These are phyloP conservation scores for Morone chrysops DNA, from an alignment of 2,113 vertebrate species.

Conservation along the genomic window DNA sequence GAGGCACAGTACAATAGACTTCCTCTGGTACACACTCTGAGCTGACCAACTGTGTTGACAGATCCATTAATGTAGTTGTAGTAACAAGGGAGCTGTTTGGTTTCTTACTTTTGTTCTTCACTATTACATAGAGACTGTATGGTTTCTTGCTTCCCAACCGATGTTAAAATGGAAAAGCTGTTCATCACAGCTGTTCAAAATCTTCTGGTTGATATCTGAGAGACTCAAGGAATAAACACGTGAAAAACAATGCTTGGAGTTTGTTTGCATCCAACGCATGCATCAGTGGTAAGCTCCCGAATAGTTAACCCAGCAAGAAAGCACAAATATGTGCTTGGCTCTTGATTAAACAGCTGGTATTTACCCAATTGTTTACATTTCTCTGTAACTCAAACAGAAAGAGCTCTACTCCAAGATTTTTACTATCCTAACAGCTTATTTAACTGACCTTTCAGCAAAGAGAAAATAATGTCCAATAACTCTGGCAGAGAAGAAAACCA, in stretches of 20 bases:
- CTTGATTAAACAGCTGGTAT: constrained; percentile 14
- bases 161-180: not conserved
- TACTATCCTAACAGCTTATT: not conserved
- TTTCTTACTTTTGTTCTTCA: constrained; percentile 11
- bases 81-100: not conserved
- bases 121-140: not conserved
- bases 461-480: constrained; percentile 7
- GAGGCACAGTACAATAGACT: not conserved
- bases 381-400: constrained; percentile 12
- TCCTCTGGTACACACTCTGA: not conserved
- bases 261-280: not conserved
- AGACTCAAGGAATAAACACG: constrained; percentile 10
- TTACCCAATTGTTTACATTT: constrained; percentile 27
- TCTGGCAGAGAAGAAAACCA: not conserved
- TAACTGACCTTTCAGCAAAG: constrained; percentile 9
- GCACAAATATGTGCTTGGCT: constrained; percentile 19
- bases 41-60: not conserved
- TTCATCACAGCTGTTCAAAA: not conserved
- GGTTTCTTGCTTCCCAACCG: not conserved
- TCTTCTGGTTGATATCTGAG: not conserved
- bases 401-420: not conserved
- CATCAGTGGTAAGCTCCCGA: not conserved
- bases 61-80: not conserved
- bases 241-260: not conserved
- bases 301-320: not conserved